Conservation (phyloP, 2,797 vertebrate species). For the Smutsia temminckii region DNA sequence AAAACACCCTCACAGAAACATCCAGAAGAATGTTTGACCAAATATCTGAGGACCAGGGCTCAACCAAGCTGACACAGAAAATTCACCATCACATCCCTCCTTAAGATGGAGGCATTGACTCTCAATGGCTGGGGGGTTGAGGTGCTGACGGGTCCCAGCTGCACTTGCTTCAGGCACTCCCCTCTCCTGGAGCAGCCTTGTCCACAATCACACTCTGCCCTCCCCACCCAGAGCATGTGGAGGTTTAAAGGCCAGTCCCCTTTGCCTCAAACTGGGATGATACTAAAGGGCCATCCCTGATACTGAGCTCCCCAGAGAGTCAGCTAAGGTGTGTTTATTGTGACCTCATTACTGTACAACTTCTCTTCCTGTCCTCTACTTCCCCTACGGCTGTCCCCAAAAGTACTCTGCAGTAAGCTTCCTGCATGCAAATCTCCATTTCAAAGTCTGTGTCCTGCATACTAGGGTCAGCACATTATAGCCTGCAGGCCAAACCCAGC, state of each 20-base stretch:
- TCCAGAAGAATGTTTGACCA: not conserved
- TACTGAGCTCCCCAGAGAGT: not conserved
- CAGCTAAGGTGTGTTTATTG: not conserved
- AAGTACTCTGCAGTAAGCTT: not conserved
- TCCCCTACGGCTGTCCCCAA: not conserved
- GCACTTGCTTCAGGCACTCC: not conserved
- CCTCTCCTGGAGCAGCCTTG: not conserved
- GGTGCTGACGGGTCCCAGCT: not conserved
- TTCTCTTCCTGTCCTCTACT: not conserved
- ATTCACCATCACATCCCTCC: not conserved
- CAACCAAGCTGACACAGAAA: not conserved
- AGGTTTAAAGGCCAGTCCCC: not conserved
- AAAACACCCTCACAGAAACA: not conserved
- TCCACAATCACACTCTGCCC: not conserved
- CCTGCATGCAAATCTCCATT: not conserved
- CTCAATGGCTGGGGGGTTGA: not conserved
- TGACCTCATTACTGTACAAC: not conserved
- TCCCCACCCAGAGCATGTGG: not conserved
- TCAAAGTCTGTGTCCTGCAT: not conserved
- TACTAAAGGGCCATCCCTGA: not conserved
- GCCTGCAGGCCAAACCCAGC: not conserved
- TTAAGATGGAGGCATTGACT: not conserved
- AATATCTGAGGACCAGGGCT: not conserved
- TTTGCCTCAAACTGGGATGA: not conserved
- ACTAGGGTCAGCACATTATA: not conserved